phyloP scores from a whole-genome alignment of 2,113 vertebrate genomes.

The Neotoma lepida region DNA sequence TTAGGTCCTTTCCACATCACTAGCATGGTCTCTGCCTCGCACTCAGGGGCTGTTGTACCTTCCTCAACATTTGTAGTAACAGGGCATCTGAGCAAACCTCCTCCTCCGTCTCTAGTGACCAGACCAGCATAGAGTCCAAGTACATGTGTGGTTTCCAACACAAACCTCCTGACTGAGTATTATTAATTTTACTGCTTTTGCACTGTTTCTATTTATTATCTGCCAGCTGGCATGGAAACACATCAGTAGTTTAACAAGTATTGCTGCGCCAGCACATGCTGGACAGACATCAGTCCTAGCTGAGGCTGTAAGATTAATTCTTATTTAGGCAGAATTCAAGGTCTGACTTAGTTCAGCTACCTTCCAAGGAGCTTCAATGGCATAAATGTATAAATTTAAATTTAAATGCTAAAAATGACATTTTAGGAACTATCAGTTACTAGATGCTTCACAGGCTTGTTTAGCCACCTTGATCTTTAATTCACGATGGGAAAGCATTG shows the following conservation, averaged over 20 bases:
- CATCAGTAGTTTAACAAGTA: slow-evolving; percentile 3
- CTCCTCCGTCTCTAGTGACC: slow-evolving; percentile 23
- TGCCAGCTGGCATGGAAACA: slow-evolving; percentile 42
- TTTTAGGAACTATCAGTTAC: background rate
- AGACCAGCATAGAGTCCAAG: background rate
- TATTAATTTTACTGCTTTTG: slow-evolving; percentile 35
- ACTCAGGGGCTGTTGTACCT: background rate
- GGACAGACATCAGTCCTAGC: background rate
- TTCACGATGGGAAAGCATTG: background rate
- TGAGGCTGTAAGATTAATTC: slow-evolving; percentile 34
- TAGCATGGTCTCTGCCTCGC: background rate
- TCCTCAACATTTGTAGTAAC: background rate
- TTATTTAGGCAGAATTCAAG: slow-evolving; percentile 9
- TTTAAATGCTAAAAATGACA: background rate
- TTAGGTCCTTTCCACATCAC: background rate
- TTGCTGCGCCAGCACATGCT: background rate
- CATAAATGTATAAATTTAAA: background rate
- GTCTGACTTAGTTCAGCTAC: slow-evolving; percentile 1
- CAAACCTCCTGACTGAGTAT: background rate
- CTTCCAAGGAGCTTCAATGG: background rate
- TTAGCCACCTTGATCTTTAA: slow-evolving; percentile 43
- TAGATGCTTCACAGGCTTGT: background rate
- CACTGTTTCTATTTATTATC: slow-evolving; percentile 34
- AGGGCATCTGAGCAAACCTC: background rate
- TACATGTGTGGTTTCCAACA: slow-evolving; percentile 28